A percentile compares a stretch with the other conserved stretches of the same genome.
Conservation (phyloP, 2,113 vertebrate species). For the Chloropsis cyanopogon region DNA sequence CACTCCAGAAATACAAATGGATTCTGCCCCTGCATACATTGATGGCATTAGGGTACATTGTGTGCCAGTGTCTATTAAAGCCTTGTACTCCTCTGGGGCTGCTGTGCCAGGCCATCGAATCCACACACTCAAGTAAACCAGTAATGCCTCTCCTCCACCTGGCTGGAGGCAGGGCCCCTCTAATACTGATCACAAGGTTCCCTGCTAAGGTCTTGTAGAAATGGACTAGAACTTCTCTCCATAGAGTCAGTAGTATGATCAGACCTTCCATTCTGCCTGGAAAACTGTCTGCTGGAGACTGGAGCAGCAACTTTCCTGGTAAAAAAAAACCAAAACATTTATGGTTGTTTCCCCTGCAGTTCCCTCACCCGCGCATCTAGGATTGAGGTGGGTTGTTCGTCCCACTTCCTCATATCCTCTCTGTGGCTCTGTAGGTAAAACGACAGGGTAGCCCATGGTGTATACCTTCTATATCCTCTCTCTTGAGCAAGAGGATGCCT, state of each 20-base stretch:
- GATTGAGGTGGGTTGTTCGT: neutral
- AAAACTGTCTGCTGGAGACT: neutral
- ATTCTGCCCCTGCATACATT: neutral
- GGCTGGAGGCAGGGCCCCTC: neutral
- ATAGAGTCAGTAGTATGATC: neutral
- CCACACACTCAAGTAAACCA: neutral
- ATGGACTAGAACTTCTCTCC: neutral
- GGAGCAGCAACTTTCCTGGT: neutral
- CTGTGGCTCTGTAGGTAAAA: neutral
- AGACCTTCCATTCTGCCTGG: neutral
- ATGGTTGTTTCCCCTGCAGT: neutral
- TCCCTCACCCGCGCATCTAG: neutral
- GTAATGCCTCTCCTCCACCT: neutral
- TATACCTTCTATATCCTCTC: neutral
- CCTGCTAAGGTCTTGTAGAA: neutral
- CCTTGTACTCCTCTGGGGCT: neutral
- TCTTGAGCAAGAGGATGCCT: neutral
- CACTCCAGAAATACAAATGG: neutral
- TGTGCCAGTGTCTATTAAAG: neutral
- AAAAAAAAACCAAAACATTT: neutral
- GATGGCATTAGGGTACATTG: neutral
- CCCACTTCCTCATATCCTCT: neutral
- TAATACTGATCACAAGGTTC: neutral
- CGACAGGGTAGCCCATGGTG: neutral
- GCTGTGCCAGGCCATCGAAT: neutral